Base-by-base conservation (phyloP, 2,797 vertebrate species). In the Tympanoctomys barrerae region DNA sequence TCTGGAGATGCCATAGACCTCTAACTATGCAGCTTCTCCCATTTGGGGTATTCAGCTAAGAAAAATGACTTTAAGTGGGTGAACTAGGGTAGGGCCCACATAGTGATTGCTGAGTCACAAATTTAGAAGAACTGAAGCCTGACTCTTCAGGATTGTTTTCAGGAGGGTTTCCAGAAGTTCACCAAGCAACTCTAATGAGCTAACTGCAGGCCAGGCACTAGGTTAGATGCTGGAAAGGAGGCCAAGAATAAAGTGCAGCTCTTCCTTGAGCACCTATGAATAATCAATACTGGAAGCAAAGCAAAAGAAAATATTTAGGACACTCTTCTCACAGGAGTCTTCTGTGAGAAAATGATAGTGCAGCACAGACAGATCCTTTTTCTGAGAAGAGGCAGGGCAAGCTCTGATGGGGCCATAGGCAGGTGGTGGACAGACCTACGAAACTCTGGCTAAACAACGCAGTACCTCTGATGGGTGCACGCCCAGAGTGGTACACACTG, bases 401-500 rank as follows among this genome's bases (percentile, higher is more conserved):
- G 59, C 5, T 6, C 49, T 24, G 7, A 16, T 42, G 49, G 42
- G 4, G n/a, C 9, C 2, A 36, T 33, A 57, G 52, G 21, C 2
- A 0, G 28, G 54, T 1, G 7, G 36, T 42, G 59, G 62, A 62
- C 2, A 14, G 19, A 39, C 22, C 59, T 61, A 54, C 0, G 18
- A 62, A 36, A 16, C 66, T 78, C 8, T 31, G 78, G 62, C 52
- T 21, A 4, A 78, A 52, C 33, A 52, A 9, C 11, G 16, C 0
- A 12, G 39, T 14, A 19, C 19, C 52, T 57, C 7, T 14, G 31
- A 57, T 1, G 2, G 19, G 73, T 28, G 31, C 10, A 10, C 22
- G 52, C 3, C n/a, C 13, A 61, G 2, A 46, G 12, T 0, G 13
- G n/a, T 49, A 31, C 14, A 6, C 5, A 54, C 0, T 13, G 13